Evolutionary conservation across 2,888 invertebrate genomes (phyloP).

Genomic region (Dione juno): DNA sequence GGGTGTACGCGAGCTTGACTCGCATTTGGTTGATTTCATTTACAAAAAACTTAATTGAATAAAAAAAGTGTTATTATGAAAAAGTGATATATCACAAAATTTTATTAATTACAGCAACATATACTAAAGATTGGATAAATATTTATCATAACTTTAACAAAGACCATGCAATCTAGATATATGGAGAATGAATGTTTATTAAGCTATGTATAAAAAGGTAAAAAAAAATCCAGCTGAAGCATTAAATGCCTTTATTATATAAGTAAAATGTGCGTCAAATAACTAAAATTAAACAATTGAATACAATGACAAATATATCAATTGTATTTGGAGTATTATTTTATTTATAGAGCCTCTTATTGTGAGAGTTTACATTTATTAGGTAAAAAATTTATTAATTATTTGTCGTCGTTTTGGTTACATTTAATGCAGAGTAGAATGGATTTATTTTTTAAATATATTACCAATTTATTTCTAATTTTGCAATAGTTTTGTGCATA

Average conservation of each 20-base stretch:
- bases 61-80: too few relatives aligned
- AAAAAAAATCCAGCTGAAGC: constrained; percentile 26
- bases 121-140: too few relatives aligned
- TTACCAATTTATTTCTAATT: neutral
- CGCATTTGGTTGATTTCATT: too few relatives aligned
- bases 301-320: constrained; percentile 19
- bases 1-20: too few relatives aligned
- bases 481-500: constrained; percentile 9
- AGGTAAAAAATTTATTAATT: neutral
- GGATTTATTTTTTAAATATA: neutral
- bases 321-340: neutral
- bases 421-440: neutral
- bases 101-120: too few relatives aligned
- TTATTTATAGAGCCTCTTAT: constrained; percentile 10
- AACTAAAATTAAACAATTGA: constrained; percentile 9
- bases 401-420: neutral
- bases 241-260: constrained; percentile 39
- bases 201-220: neutral
- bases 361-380: neutral
- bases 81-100: too few relatives aligned
- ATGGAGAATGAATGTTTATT: too few relatives aligned
- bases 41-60: too few relatives aligned
- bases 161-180: too few relatives aligned
- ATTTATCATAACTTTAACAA: too few relatives aligned
- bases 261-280: constrained; percentile 25